Evolutionary conservation across 2,888 invertebrate species (phyloP).

Genomic region (Tachina lurida): DNA sequence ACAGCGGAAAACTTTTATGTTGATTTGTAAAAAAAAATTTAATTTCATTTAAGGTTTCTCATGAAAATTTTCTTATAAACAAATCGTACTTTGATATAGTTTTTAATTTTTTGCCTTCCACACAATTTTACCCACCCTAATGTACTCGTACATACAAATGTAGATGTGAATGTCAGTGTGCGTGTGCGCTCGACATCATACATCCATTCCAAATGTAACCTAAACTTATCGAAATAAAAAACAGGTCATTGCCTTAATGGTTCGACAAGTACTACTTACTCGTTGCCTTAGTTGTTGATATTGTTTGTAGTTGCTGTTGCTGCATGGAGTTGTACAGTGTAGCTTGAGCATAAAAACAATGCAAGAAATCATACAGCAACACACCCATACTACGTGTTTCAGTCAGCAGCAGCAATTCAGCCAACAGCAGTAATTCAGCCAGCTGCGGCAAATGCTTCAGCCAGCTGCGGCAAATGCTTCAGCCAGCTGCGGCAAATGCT

Average conservation of each 20-base stretch:
- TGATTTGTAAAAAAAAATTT: too few relatives aligned
- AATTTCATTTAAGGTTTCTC: too few relatives aligned
- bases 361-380: slow-evolving; percentile 30
- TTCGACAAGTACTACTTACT: slow-evolving; percentile 67
- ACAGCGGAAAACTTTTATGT: too few relatives aligned
- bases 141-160: not conserved
- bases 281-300: slow-evolving; percentile 44
- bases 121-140: too few relatives aligned
- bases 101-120: too few relatives aligned
- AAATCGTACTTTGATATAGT: too few relatives aligned
- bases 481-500: slow-evolving; percentile 18
- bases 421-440: slow-evolving; percentile 10
- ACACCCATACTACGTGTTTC: slow-evolving; percentile 16
- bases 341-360: slow-evolving; percentile 23
- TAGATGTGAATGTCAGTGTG: slow-evolving; percentile 15
- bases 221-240: slow-evolving; percentile 73
- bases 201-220: slow-evolving; percentile 67
- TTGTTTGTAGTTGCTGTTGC: slow-evolving; percentile 29
- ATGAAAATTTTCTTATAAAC: too few relatives aligned
- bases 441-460: too few relatives aligned
- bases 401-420: slow-evolving; percentile 4
- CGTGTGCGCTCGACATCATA: slow-evolving; percentile 30
- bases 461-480: too few relatives aligned
- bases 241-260: slow-evolving; percentile 81
- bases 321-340: slow-evolving; percentile 20